A percentile compares a stretch with the other conserved stretches of the same genome.
These are phyloP conservation scores for Tipula vernalis DNA, from an alignment of 2,888 invertebrate genomes.

Conservation along the genomic window DNA sequence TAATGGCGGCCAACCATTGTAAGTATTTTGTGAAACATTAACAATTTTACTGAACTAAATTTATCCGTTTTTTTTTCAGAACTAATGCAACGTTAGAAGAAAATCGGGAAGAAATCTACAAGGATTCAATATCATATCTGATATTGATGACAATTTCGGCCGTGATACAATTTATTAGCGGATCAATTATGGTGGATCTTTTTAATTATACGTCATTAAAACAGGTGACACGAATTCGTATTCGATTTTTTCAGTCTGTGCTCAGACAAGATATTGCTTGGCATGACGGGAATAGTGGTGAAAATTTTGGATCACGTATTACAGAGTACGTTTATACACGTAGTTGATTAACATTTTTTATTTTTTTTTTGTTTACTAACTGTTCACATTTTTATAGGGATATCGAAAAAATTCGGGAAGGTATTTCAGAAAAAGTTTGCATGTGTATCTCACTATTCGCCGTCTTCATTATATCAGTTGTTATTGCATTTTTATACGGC, in stretches of 20 bases:
- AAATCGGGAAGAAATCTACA: conserved; percentile 46
- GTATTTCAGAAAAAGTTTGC: conserved; percentile 73
- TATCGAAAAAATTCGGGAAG: conserved; percentile 67
- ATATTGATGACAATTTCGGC: conserved; percentile 46
- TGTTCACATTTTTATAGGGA: conserved; percentile 40
- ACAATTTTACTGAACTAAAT: too few species aligned
- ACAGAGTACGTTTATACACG: conserved; percentile 44
- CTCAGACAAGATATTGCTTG: conserved; percentile 60
- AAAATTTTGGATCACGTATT: conserved; percentile 61
- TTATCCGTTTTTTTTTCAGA: conserved; percentile 21
- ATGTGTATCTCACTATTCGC: conserved; percentile 56
- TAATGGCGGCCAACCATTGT: conserved; percentile 51
- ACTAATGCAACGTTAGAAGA: conserved; percentile 42
- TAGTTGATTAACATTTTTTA: background rate
- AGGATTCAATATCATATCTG: conserved; percentile 54
- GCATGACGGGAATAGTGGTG: conserved; percentile 57
- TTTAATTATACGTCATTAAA: conserved; percentile 52
- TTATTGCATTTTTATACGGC: conserved; percentile 65
- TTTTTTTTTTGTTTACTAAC: background rate
- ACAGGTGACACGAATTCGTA: conserved; percentile 49
- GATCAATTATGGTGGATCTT: conserved; percentile 50
- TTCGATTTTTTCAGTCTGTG: conserved; percentile 46
- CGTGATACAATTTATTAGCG: conserved; percentile 46
- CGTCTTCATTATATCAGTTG: conserved; percentile 51
- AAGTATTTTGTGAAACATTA: conserved; percentile 18